These are phyloP conservation scores for Griposia aprilina DNA, from an alignment of 2,888 invertebrate species.

Conservation along the genomic window DNA sequence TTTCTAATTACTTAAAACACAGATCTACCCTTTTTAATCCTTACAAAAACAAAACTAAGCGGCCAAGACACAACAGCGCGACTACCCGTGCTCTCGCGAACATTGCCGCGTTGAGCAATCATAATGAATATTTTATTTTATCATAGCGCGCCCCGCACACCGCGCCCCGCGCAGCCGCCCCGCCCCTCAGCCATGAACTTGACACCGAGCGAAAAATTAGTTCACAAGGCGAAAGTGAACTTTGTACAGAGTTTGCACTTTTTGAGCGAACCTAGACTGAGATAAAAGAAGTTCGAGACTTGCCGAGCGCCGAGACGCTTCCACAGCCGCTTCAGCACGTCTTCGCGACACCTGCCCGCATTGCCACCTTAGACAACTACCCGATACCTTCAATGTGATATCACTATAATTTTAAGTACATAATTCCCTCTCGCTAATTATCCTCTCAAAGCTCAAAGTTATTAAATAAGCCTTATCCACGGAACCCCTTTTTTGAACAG, in stretches of 20 bases:
- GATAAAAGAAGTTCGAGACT: constrained; percentile 86
- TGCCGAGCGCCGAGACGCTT: constrained; percentile 64
- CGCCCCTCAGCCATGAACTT: constrained; percentile 86
- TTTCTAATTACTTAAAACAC: too few relatives aligned
- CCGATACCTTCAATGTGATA: constrained; percentile 38
- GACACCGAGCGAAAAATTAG: constrained; percentile 90
- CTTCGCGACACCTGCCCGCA: constrained; percentile 37
- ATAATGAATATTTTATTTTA: constrained; percentile 91
- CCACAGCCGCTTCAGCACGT: constrained; percentile 28
- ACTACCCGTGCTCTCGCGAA: constrained; percentile 81
- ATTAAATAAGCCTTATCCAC: constrained; percentile 73
- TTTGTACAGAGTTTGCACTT: constrained; percentile 89
- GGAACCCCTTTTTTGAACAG: constrained; percentile 74
- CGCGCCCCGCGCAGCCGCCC: constrained; percentile 63
- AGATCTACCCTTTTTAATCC: too few relatives aligned
- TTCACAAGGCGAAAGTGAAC: constrained; percentile 90
- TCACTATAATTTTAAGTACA: constrained; percentile 44
- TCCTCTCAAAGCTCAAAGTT: constrained; percentile 70
- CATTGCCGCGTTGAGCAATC: constrained; percentile 88
- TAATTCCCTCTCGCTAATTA: constrained; percentile 76
- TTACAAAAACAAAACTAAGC: constrained; percentile 42
- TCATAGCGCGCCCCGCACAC: constrained; percentile 80
- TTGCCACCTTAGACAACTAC: constrained; percentile 27
- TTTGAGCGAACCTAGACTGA: constrained; percentile 88
- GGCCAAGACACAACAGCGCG: constrained; percentile 71